Evolutionary conservation across 2,113 vertebrate genomes (phyloP).

Genomic region (Cynoglossus semilaevis): DNA sequence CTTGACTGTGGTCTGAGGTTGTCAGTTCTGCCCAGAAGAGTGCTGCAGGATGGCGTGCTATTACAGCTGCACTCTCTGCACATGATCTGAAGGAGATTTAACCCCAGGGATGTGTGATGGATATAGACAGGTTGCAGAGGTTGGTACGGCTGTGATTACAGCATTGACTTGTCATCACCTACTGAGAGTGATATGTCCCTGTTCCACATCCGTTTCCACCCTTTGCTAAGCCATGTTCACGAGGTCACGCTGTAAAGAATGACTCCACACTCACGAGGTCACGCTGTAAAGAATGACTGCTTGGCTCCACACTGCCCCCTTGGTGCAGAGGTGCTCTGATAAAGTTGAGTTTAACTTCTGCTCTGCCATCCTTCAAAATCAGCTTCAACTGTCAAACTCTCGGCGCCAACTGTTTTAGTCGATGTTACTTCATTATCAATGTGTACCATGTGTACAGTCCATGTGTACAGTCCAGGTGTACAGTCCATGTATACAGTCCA

Average conservation of each 20-base stretch:
- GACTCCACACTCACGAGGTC: not conserved
- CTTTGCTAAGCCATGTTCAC: not conserved
- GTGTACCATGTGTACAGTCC: no score
- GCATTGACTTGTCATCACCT: constrained; percentile 11
- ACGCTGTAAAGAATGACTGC: not conserved
- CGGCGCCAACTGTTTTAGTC: no score
- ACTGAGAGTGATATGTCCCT: constrained; percentile 2
- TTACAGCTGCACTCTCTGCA: not conserved
- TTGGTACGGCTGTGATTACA: constrained; percentile 15
- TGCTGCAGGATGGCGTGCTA: not conserved
- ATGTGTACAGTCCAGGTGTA: no score
- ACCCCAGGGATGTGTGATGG: constrained; percentile 13
- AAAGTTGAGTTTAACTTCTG: no score
- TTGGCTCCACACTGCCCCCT: not conserved
- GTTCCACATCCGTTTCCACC: constrained; percentile 5
- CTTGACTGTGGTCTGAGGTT: constrained; percentile 15
- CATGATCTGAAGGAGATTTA: constrained; percentile 4
- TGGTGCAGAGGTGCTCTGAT: no score
- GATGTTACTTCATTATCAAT: no score
- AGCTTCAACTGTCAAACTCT: no score
- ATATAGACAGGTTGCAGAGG: constrained; percentile 5
- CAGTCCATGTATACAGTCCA: no score
- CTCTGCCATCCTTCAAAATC: no score
- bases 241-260: not conserved
- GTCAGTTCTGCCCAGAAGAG: constrained; percentile 19